Evolutionary conservation across 2,113 vertebrate species (phyloP).

Genomic region (Gasterosteus aculeatus): DNA sequence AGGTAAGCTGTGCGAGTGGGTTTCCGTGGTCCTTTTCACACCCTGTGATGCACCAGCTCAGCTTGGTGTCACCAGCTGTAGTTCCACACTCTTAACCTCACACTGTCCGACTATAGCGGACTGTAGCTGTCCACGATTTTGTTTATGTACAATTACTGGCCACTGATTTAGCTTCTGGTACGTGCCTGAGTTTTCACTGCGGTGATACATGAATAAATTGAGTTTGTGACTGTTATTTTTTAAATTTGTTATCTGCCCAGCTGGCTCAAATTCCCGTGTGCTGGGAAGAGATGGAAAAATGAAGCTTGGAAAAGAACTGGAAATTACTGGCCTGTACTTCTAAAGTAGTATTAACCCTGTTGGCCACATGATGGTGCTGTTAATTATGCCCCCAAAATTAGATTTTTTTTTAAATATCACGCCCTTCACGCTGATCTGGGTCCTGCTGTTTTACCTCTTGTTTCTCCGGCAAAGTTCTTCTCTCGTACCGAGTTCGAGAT

Average conservation of each 20-base stretch:
- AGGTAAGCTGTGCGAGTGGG: conserved; percentile 49
- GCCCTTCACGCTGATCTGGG: no score
- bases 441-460: no score
- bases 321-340: not conserved
- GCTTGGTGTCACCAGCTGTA: not conserved
- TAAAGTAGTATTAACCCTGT: not conserved
- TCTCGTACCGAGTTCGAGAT: no score
- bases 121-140: not conserved
- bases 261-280: no score
- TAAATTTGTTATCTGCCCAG: not conserved
- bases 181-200: not conserved
- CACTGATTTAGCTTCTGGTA: not conserved
- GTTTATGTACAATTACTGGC: not conserved
- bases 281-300: no score
- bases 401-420: not conserved
- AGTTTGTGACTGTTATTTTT: not conserved
- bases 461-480: no score
- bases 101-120: not conserved
- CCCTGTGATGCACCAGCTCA: not conserved
- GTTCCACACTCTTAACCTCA: not conserved
- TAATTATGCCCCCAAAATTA: not conserved
- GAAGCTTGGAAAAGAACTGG: not conserved
- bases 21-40: not conserved
- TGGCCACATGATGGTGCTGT: not conserved
- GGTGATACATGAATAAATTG: not conserved